Percentiles rank a stretch among this genome's conserved stretches.
Conservation (phyloP, 2,888 invertebrate genomes). For the Andrena bicolor region DNA sequence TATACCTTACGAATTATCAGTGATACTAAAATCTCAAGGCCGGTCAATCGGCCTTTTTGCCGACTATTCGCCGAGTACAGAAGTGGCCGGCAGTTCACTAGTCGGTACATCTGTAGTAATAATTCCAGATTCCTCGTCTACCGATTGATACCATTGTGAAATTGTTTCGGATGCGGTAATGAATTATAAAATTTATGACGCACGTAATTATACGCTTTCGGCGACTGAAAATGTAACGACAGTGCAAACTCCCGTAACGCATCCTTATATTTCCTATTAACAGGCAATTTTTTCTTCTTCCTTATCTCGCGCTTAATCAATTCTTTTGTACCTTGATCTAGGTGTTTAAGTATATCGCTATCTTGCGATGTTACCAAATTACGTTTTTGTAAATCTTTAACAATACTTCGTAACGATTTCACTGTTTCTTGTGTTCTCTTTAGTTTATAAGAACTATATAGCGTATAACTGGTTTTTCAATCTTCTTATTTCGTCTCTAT, state of each 20-base stretch:
- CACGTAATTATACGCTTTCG: background rate
- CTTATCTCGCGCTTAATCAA: too few species aligned
- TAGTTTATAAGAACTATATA: background rate
- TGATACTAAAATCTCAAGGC: too few species aligned
- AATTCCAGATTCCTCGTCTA: background rate
- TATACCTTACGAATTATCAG: too few species aligned
- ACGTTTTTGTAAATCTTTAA: background rate
- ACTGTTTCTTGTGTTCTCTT: constrained; percentile 1
- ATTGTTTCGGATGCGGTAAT: background rate
- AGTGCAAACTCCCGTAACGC: background rate
- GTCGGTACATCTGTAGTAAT: too few species aligned
- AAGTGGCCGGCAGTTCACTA: too few species aligned
- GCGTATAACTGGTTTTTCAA: background rate
- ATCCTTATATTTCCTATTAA: background rate
- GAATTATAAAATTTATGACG: background rate
- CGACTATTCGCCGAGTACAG: too few species aligned
- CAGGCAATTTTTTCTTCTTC: too few species aligned
- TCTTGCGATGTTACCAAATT: background rate
- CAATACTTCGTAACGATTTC: background rate
- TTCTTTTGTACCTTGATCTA: background rate
- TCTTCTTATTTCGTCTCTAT: background rate
- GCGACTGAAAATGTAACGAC: background rate
- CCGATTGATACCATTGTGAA: background rate
- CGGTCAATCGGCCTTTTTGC: too few species aligned
- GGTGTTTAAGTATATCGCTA: background rate